Percentiles rank a stretch among this genome's conserved stretches.
These are phyloP conservation scores for Diplodus puntazzo DNA, from an alignment of 2,797 vertebrate genomes.

Conservation along the genomic window DNA sequence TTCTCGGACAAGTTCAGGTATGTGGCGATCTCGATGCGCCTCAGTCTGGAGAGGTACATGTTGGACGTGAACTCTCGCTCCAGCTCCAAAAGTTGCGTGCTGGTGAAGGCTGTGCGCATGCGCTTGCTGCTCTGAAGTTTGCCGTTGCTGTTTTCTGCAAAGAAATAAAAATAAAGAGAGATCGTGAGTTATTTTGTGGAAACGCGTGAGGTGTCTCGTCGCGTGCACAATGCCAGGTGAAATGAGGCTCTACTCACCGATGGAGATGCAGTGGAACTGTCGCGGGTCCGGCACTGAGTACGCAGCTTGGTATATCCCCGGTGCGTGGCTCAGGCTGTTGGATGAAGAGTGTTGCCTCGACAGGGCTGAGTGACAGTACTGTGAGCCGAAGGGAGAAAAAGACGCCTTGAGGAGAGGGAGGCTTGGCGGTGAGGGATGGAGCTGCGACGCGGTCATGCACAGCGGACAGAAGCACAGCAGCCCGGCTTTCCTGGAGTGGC, in stretches of 20 bases:
- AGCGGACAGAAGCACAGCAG: constrained; percentile 97
- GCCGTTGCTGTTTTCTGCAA: constrained; percentile 90
- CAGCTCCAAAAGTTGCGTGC: constrained; percentile 97
- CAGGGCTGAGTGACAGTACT: constrained; percentile 94
- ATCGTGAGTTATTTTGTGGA: constrained; percentile 24
- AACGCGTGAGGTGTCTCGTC: not conserved
- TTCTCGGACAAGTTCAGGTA: constrained; percentile 99
- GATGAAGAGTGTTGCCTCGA: constrained; percentile 91
- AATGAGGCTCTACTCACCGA: constrained; percentile 88
- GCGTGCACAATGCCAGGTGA: accelerated
- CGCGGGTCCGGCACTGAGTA: constrained; percentile 95
- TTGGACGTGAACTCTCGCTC: constrained; percentile 98
- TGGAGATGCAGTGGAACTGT: constrained; percentile 98
- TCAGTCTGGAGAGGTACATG: constrained; percentile 98
- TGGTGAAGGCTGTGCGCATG: constrained; percentile 99
- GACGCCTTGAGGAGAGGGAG: constrained; percentile 96
- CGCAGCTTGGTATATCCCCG: constrained; percentile 93
- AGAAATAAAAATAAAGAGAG: constrained; percentile 19
- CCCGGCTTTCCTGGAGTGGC: constrained; percentile 96
- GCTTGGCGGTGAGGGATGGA: constrained; percentile 92
- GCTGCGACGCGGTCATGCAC: constrained; percentile 94
- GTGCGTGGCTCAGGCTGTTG: constrained; percentile 88
- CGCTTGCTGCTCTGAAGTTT: constrained; percentile 98
- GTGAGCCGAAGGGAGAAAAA: constrained; percentile 93
- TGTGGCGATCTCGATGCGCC: constrained; percentile 98